phyloP scores from a whole-genome alignment of 2,797 vertebrate species.

The Hozukius guyotensis region DNA sequence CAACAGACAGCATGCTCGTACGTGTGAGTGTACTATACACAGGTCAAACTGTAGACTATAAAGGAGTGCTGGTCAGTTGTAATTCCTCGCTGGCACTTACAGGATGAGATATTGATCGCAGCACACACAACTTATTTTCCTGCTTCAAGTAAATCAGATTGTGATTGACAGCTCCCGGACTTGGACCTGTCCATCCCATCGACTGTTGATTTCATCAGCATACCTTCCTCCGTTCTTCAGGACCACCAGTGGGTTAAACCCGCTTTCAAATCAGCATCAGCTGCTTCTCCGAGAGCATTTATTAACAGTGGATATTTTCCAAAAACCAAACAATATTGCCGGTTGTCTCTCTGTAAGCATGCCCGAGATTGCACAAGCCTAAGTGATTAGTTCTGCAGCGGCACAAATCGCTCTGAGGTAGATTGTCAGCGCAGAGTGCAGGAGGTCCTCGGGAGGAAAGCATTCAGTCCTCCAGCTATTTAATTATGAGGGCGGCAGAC shows the following conservation, averaged over 20 bases:
- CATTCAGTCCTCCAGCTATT: constrained; percentile 72
- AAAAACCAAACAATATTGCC: constrained; percentile 60
- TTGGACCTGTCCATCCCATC: constrained; percentile 30
- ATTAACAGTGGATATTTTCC: constrained; percentile 66
- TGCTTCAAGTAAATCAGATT: constrained; percentile 66
- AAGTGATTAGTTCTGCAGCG: constrained; percentile 74
- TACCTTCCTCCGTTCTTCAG: constrained; percentile 7
- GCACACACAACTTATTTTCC: constrained; percentile 62
- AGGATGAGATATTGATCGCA: constrained; percentile 75
- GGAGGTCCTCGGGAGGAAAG: constrained; percentile 56
- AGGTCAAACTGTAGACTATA: constrained; percentile 1
- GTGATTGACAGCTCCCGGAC: constrained; percentile 61
- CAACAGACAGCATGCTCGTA: background rate
- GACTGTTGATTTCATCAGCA: constrained; percentile 47
- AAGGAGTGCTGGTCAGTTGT: constrained; percentile 43
- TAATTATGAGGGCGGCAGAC: constrained; percentile 72
- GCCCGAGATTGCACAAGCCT: constrained; percentile 57
- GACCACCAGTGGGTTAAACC: constrained; percentile 16
- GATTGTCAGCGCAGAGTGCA: constrained; percentile 54
- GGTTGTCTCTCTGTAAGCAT: constrained; percentile 40
- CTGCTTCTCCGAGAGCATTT: constrained; percentile 40
- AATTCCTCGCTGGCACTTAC: constrained; percentile 70
- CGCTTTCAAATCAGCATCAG: constrained; percentile 58
- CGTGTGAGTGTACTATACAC: background rate
- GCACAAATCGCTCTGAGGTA: constrained; percentile 54